phyloP scores from a whole-genome alignment of 2,797 vertebrate genomes.

The Myripristis murdjan region DNA sequence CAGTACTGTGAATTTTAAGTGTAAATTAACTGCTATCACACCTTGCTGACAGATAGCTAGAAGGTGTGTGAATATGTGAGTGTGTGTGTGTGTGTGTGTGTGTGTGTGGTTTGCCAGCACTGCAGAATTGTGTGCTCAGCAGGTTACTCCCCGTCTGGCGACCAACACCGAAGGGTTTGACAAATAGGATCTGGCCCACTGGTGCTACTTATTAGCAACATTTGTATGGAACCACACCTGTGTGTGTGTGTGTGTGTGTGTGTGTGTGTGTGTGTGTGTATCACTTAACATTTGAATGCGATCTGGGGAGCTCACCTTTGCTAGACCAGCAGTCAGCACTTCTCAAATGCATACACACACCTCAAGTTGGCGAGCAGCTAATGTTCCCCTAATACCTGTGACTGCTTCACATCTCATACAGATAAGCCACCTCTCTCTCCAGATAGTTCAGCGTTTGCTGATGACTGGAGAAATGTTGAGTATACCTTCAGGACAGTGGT shows the following conservation, averaged over 20 bases:
- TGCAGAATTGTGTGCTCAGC: constrained; percentile 74
- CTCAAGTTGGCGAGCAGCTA: constrained; percentile 52
- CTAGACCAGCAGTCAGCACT: constrained; percentile 74
- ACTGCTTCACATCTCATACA: constrained; percentile 35
- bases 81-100: constrained; percentile 11
- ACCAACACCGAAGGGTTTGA: constrained; percentile 70
- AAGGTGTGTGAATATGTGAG: constrained; percentile 32
- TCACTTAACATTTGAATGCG: constrained; percentile 73
- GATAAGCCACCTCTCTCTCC: constrained; percentile 42
- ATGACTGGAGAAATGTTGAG: constrained; percentile 36
- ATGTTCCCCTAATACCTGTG: constrained; percentile 61
- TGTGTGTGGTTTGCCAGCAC: constrained; percentile 6
- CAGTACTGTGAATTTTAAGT: constrained; percentile 26
- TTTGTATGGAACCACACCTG: constrained; percentile 72
- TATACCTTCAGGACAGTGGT: constrained; percentile 23
- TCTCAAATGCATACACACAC: constrained; percentile 55
- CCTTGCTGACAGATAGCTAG: constrained; percentile 46
- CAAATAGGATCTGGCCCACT: constrained; percentile 78
- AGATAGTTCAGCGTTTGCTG: constrained; percentile 17
- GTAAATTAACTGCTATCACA: constrained; percentile 50
- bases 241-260: constrained; percentile 25
- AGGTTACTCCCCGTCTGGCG: constrained; percentile 64
- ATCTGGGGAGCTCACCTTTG: constrained; percentile 73
- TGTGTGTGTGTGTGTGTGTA: constrained; percentile 36
- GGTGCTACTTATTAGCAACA: constrained; percentile 78